Evolutionary conservation across 2,888 invertebrate species (phyloP).

Genomic region (Lasiommata megera): DNA sequence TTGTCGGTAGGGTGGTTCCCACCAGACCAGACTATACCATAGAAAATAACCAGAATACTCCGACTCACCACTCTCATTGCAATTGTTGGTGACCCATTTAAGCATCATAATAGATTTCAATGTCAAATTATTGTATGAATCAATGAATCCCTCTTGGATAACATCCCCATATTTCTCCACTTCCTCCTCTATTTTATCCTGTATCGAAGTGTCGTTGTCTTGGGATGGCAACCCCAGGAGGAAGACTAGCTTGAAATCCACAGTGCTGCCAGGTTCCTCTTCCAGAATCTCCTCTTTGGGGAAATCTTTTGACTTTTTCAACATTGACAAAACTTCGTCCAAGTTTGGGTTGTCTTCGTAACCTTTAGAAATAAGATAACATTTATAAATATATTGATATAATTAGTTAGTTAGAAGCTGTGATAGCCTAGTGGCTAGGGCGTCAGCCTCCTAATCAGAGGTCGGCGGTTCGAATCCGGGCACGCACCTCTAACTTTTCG

Average conservation of each 20-base stretch:
- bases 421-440: too few species aligned
- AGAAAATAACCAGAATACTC: too few species aligned
- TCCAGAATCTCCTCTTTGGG: slow-evolving; percentile 39
- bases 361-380: slow-evolving; percentile 26
- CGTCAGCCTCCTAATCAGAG: too few species aligned
- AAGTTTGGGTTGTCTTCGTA: slow-evolving; percentile 55
- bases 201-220: slow-evolving; percentile 78
- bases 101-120: slow-evolving; percentile 92
- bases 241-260: slow-evolving; percentile 65
- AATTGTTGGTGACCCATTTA: slow-evolving; percentile 88
- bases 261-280: slow-evolving; percentile 35
- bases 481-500: too few species aligned
- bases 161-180: slow-evolving; percentile 86
- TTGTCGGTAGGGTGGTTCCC: too few species aligned
- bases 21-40: too few species aligned
- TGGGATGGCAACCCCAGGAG: slow-evolving; percentile 84
- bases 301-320: slow-evolving; percentile 50
- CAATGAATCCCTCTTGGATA: slow-evolving; percentile 91
- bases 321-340: slow-evolving; percentile 48
- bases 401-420: too few species aligned
- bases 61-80: slow-evolving; percentile 78
- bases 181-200: slow-evolving; percentile 85
- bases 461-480: too few species aligned
- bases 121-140: slow-evolving; percentile 93
- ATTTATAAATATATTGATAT: too few species aligned